Evolutionary conservation across 2,797 vertebrate species (phyloP).

Genomic region (Dromococcyx pavoninus): DNA sequence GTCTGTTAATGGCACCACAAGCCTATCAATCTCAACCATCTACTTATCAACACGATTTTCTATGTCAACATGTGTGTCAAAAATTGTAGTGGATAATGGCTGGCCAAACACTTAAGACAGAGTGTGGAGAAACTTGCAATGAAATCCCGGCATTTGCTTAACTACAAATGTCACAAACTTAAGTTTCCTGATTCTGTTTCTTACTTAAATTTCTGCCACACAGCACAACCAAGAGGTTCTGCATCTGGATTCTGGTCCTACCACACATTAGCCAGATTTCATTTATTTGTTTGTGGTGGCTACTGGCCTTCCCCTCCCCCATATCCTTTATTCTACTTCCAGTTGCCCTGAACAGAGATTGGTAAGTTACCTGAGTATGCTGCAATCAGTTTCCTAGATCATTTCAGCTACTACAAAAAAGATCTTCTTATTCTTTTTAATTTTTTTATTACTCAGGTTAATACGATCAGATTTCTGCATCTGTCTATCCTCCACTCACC

Average conservation of each 20-base stretch:
- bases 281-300: not conserved
- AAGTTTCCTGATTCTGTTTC: not conserved
- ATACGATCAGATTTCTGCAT: slow-evolving; percentile 41
- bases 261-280: not conserved
- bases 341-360: slow-evolving; percentile 22
- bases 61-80: not conserved
- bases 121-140: not conserved
- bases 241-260: not conserved
- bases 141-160: not conserved
- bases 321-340: slow-evolving; percentile 6
- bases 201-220: not conserved
- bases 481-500: slow-evolving; percentile 17
- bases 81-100: not conserved
- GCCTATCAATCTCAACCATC: not conserved
- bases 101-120: not conserved
- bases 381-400: slow-evolving; percentile 34
- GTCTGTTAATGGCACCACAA: not conserved
- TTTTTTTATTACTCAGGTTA: slow-evolving; percentile 66
- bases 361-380: slow-evolving; percentile 5
- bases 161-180: not conserved
- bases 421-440: not conserved
- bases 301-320: not conserved
- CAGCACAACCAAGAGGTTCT: not conserved
- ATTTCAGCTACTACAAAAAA: not conserved
- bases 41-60: not conserved